A percentile compares a stretch with the other conserved stretches of the same genome.
Conservation (phyloP, 2,113 vertebrate species). For the Maccullochella peelii region DNA sequence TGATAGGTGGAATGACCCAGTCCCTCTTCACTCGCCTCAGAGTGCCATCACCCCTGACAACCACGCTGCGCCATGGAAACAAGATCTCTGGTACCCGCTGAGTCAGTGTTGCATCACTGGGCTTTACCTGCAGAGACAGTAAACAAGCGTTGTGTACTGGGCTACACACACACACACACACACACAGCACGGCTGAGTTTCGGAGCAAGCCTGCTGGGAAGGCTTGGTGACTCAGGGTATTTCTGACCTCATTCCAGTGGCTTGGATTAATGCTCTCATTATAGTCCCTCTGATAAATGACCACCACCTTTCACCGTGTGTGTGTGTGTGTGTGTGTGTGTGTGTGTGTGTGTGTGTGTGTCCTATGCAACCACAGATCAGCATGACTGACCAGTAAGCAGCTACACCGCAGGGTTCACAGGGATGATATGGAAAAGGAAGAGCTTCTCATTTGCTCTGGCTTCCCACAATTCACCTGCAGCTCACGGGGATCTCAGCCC, state of each 20-base stretch:
- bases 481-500: background rate
- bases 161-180: slow-evolving; percentile 7
- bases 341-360: slow-evolving; percentile 3
- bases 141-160: slow-evolving; percentile 46
- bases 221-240: slow-evolving; percentile 56
- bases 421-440: slow-evolving; percentile 15
- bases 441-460: background rate
- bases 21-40: slow-evolving; percentile 96
- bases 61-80: slow-evolving; percentile 88
- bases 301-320: slow-evolving; percentile 54
- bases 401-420: slow-evolving; percentile 2
- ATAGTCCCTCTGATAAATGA: slow-evolving; percentile 65
- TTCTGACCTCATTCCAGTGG: slow-evolving; percentile 64
- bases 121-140: slow-evolving; percentile 67
- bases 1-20: slow-evolving; percentile 99
- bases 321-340: slow-evolving; percentile 10
- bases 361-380: slow-evolving; percentile 15
- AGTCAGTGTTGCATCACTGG: slow-evolving; percentile 64
- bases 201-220: slow-evolving; percentile 1
- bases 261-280: slow-evolving; percentile 73
- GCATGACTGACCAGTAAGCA: slow-evolving; percentile 36
- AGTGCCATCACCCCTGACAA: slow-evolving; percentile 85
- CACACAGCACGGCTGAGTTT: background rate
- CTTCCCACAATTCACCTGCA: slow-evolving; percentile 9
- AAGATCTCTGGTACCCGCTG: slow-evolving; percentile 88